Conservation (phyloP, 2,113 vertebrate genomes). For the Aegithalos caudatus region DNA sequence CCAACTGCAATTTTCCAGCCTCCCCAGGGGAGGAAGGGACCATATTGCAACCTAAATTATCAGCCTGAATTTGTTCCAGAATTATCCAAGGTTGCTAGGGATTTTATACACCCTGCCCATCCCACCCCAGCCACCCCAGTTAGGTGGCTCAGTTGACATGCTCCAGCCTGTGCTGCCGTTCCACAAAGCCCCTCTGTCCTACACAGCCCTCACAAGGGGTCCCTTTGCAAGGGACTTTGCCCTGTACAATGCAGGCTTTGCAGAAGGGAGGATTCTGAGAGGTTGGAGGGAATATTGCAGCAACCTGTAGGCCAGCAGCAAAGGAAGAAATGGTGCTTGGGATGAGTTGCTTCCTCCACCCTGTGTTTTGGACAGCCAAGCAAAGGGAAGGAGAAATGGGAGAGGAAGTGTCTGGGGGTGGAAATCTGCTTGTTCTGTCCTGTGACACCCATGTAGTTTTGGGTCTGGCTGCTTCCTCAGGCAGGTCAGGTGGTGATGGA, state of each 20-base stretch:
- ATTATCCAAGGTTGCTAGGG: background rate
- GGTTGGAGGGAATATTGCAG: background rate
- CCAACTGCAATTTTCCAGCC: background rate
- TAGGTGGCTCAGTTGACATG: background rate
- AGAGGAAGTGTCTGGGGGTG: background rate
- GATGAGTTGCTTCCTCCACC: background rate
- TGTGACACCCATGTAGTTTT: background rate
- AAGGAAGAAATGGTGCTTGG: background rate
- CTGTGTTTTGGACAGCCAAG: background rate
- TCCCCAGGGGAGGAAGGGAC: background rate
- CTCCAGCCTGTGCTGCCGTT: background rate
- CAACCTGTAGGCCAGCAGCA: background rate
- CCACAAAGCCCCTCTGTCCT: background rate
- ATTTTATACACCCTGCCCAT: background rate
- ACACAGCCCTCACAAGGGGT: background rate
- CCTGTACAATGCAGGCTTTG: background rate
- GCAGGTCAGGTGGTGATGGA: background rate
- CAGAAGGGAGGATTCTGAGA: background rate
- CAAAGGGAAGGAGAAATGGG: background rate
- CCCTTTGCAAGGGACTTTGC: background rate
- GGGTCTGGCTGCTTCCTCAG: background rate
- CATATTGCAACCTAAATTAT: constrained; percentile 45
- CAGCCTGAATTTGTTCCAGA: constrained; percentile 16
- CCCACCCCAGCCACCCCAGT: accelerated
- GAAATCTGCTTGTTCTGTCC: background rate